phyloP scores from a whole-genome alignment of 1,140 invertebrate species.

The Ceratina calcarata region DNA sequence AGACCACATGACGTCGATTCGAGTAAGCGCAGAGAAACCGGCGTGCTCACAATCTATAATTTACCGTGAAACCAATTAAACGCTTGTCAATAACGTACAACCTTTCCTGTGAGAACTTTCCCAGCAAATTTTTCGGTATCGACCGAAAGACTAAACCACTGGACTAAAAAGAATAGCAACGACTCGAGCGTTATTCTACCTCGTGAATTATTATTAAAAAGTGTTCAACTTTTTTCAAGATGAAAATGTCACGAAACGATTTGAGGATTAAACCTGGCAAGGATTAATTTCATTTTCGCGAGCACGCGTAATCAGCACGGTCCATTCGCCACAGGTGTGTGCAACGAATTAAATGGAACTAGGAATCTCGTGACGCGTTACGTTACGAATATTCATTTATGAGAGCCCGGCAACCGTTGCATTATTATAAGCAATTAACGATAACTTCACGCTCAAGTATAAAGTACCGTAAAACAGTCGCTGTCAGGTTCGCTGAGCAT shows the following conservation, averaged over 20 bases:
- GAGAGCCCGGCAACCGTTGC: slow-evolving; percentile 16
- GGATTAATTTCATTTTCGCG: slow-evolving; percentile 19
- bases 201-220: neutral
- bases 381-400: slow-evolving; percentile 8
- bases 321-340: neutral
- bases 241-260: neutral
- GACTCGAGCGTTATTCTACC: neutral
- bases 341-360: neutral
- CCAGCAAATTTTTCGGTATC: neutral
- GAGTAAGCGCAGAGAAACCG: slow-evolving; percentile 61
- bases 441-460: slow-evolving; percentile 44
- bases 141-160: neutral
- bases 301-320: neutral
- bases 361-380: slow-evolving; percentile 17
- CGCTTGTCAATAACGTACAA: slow-evolving; percentile 40
- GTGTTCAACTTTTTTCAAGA: no score
- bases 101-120: slow-evolving; percentile 63
- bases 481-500: slow-evolving; percentile 15
- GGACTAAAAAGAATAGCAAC: no score
- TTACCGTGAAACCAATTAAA: slow-evolving; percentile 62
- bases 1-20: slow-evolving; percentile 67
- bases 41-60: slow-evolving; percentile 67
- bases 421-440: slow-evolving; percentile 49
- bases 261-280: neutral
- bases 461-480: slow-evolving; percentile 49